Evolutionary conservation across 2,797 vertebrate species (phyloP), one percentile per base, ranked within the genome.

Genomic region (Hapalemur alaotrensis): DNA sequence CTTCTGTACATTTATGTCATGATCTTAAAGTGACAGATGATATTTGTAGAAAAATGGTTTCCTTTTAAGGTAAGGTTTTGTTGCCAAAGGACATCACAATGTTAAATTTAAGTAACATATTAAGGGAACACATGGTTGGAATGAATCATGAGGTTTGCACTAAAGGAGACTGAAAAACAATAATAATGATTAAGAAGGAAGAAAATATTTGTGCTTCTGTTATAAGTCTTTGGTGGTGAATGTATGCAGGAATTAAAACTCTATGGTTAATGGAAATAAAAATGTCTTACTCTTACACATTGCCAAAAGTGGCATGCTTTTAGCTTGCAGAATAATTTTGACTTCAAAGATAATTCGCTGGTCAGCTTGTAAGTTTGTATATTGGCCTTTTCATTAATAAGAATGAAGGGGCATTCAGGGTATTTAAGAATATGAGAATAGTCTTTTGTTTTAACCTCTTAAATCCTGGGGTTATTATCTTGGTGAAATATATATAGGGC

Each of bases 1-100:
- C 97, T 98, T 98, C 52, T 69, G 48, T 48, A 30, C 88, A 59
- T 95, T 91, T 93, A 63, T 97, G 81, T 89, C 96, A 91, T 52
- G 63, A 46, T 90, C 96, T 97, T 96, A 80, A 38, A 78, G 65
- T 89, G 88, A 94, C 78, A 97, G 79, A 80, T 65, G 95, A 23
- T 17, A 92, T 80, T 65, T 76, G n/a, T 43, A 90, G 63, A 89
- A 72, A 72, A 90, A 78, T 88, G 72, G 35, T 95, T 97, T 97
- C 70, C 63, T 97, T 17, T 43, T 11, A 10, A 61, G 59, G 61
- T 63, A 30, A 59, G 30, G 50, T 95, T 96, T 83, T 46, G 10
- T 67, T 52, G 46, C 28, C 65, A 79, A 75, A 90, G 86, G 95
- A 70, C 89, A 52, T 70, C 1, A 63, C 75, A 92, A 1, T 93